phyloP scores from a whole-genome alignment of 2,797 vertebrate species.

The Pagetopsis macropterus region DNA sequence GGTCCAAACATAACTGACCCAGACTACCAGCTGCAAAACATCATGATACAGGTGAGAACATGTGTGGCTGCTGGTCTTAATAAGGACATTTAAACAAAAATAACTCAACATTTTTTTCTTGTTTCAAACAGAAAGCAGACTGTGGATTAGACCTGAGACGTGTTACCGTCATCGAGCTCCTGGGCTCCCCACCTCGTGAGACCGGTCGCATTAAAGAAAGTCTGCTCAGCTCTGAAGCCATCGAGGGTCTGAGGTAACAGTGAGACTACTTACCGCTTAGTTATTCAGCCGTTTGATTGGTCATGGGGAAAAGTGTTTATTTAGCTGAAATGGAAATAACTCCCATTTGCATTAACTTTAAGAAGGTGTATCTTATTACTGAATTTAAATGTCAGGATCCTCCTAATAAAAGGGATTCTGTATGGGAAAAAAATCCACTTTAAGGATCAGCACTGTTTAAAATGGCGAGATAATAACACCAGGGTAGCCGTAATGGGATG shows the following conservation, averaged over 20 bases:
- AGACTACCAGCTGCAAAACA: conserved; percentile 92
- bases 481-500: conserved; percentile 8
- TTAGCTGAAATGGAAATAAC: conserved; percentile 1
- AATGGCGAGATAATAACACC: conserved; percentile 20
- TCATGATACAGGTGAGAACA: conserved; percentile 90
- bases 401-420: conserved; percentile 27
- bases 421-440: conserved; percentile 30
- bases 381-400: conserved; percentile 39
- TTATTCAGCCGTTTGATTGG: conserved; percentile 1
- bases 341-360: conserved; percentile 11
- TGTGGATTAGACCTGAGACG: conserved; percentile 93
- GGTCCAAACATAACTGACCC: conserved; percentile 87
- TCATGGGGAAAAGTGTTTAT: not conserved
- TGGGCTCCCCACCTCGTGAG: conserved; percentile 88
- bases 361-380: conserved; percentile 14
- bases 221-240: conserved; percentile 84
- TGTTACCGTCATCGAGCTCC: conserved; percentile 89
- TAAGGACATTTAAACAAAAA: not conserved
- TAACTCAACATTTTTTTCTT: not conserved
- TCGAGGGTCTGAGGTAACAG: conserved; percentile 91
- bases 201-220: conserved; percentile 91
- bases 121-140: conserved; percentile 82
- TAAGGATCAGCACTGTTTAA: conserved; percentile 30
- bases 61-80: not conserved
- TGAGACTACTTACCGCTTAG: not conserved